Conservation (phyloP, 2,113 vertebrate genomes). For the Gadus macrocephalus region DNA sequence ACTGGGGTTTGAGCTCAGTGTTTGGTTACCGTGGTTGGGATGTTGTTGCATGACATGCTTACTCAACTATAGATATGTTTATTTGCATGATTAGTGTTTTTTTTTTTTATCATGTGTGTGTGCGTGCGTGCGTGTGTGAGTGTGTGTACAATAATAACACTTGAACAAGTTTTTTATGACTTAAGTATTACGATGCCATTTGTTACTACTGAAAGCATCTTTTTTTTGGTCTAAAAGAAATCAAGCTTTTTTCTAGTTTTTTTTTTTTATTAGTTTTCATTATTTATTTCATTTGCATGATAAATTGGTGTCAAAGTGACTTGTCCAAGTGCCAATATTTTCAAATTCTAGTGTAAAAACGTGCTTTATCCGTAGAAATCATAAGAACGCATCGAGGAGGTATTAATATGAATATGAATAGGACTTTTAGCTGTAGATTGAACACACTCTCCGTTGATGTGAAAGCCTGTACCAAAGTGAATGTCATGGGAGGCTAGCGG, state of each 20-base stretch:
- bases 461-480: slow-evolving; percentile 66
- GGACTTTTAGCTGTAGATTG: slow-evolving; percentile 32
- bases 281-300: slow-evolving; percentile 80
- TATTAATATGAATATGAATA: slow-evolving; percentile 30
- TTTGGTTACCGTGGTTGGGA: slow-evolving; percentile 54
- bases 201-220: slow-evolving; percentile 82
- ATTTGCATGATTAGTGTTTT: slow-evolving; percentile 86
- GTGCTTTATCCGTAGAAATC: slow-evolving; percentile 58
- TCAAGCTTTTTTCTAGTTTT: slow-evolving; percentile 15
- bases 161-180: slow-evolving; percentile 86
- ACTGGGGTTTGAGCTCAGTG: background rate
- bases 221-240: slow-evolving; percentile 48
- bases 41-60: slow-evolving; percentile 76
- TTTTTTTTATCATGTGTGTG: slow-evolving; percentile 49
- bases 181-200: slow-evolving; percentile 82
- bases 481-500: slow-evolving; percentile 45
- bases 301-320: slow-evolving; percentile 63
- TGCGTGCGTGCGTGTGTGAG: background rate
- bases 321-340: slow-evolving; percentile 63
- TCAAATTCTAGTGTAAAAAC: slow-evolving; percentile 60
- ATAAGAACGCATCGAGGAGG: slow-evolving; percentile 22
- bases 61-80: slow-evolving; percentile 74
- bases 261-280: slow-evolving; percentile 58
- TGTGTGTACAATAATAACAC: slow-evolving; percentile 71
- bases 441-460: slow-evolving; percentile 43